A percentile compares a stretch with the other conserved stretches of the same genome.
These are phyloP conservation scores for Syndactyla subalaris DNA, from an alignment of 2,797 vertebrate genomes.

Conservation along the genomic window DNA sequence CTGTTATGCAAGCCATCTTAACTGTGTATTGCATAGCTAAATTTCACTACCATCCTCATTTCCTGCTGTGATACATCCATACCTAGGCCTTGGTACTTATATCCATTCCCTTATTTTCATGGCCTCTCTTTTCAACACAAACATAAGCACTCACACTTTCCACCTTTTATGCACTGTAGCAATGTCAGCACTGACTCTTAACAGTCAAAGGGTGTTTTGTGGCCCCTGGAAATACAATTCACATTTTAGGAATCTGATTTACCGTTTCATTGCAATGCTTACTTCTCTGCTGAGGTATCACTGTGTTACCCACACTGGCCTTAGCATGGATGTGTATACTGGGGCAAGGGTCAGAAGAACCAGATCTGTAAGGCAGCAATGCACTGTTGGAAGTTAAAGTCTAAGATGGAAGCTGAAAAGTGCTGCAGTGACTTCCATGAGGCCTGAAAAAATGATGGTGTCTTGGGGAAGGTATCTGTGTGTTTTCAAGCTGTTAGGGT, in stretches of 20 bases:
- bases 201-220: not conserved
- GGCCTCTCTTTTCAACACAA: not conserved
- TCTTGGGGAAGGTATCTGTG: not conserved
- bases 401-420: not conserved
- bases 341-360: not conserved
- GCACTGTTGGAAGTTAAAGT: not conserved
- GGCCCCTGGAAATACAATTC: not conserved
- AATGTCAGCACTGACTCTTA: not conserved
- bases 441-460: accelerated
- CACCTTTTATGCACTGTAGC: not conserved
- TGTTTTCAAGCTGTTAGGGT: not conserved
- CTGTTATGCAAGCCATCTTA: not conserved
- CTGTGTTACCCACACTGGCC: accelerated
- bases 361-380: not conserved
- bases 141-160: not conserved
- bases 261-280: not conserved
- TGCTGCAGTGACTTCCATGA: not conserved
- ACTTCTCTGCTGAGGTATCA: not conserved
- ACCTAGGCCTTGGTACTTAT: not conserved
- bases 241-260: not conserved
- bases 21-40: not conserved
- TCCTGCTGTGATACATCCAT: not conserved
- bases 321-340: accelerated
- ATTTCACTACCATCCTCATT: not conserved
- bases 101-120: not conserved